Evolutionary conservation across 2,797 vertebrate species (phyloP).

Genomic region (Poecilia velifera): DNA sequence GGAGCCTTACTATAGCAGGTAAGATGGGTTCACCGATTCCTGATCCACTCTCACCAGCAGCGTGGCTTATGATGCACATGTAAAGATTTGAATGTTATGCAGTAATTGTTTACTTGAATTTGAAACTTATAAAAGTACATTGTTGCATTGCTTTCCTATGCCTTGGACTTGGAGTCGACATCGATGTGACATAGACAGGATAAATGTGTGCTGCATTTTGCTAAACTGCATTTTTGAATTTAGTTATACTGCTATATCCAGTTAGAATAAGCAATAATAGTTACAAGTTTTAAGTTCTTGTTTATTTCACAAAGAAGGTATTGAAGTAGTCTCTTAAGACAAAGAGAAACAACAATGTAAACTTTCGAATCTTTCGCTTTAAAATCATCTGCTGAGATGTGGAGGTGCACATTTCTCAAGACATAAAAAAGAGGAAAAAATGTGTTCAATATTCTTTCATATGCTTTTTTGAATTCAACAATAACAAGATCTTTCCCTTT

Average conservation of each 20-base stretch:
- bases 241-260: not conserved
- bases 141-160: not conserved
- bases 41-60: not conserved
- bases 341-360: not conserved
- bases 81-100: not conserved
- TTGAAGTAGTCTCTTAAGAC: not conserved
- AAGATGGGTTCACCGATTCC: constrained; percentile 49
- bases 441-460: too few relatives aligned
- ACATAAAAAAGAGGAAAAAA: not conserved
- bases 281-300: not conserved
- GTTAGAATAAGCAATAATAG: not conserved
- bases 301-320: not conserved
- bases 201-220: not conserved
- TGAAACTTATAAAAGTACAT: not conserved
- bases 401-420: not conserved
- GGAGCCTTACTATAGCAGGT: constrained; percentile 97
- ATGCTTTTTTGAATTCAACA: not conserved
- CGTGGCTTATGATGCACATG: not conserved
- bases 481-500: not conserved
- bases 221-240: not conserved
- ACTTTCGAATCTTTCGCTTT: not conserved
- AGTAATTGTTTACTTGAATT: not conserved
- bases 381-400: constrained; percentile 1
- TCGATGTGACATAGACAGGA: not conserved
- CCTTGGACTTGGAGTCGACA: not conserved